Conservation (phyloP, 2,797 vertebrate species). For the Darevskia mixta region DNA sequence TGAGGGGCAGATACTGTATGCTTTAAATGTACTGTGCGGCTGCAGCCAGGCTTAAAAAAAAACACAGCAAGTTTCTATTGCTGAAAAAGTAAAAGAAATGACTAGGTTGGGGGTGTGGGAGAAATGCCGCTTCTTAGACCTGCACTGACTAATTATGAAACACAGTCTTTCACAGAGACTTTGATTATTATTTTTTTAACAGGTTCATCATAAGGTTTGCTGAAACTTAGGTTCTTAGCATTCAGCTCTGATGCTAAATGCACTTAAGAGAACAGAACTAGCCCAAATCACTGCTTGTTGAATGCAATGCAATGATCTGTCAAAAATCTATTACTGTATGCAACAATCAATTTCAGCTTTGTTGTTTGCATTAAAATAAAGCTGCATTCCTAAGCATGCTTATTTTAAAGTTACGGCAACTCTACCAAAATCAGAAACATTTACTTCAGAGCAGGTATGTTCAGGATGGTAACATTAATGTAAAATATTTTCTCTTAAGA, state of each 20-base stretch:
- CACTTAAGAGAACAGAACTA: background rate
- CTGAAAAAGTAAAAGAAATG: no score
- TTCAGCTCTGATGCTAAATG: background rate
- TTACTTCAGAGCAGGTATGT: background rate
- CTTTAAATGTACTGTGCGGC: no score
- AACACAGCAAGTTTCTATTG: no score
- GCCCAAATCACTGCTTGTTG: background rate
- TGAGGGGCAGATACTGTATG: no score
- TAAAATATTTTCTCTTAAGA: background rate
- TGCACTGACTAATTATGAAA: slow-evolving; percentile 6
- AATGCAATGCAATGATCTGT: background rate
- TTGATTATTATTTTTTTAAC: background rate
- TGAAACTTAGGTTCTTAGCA: background rate
- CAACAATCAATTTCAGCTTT: background rate
- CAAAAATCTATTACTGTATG: background rate
- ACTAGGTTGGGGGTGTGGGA: no score
- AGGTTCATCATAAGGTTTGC: background rate
- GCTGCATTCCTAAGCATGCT: background rate
- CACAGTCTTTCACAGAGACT: background rate
- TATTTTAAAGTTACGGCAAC: background rate
- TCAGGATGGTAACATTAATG: background rate
- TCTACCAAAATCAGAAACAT: background rate
- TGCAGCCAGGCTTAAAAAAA: no score
- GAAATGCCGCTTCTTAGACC: no score
- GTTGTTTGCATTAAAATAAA: background rate